Percentiles rank a stretch among this genome's conserved stretches.
Evolutionary conservation across 2,113 vertebrate genomes (phyloP).

Genomic region (Pimephales promelas): DNA sequence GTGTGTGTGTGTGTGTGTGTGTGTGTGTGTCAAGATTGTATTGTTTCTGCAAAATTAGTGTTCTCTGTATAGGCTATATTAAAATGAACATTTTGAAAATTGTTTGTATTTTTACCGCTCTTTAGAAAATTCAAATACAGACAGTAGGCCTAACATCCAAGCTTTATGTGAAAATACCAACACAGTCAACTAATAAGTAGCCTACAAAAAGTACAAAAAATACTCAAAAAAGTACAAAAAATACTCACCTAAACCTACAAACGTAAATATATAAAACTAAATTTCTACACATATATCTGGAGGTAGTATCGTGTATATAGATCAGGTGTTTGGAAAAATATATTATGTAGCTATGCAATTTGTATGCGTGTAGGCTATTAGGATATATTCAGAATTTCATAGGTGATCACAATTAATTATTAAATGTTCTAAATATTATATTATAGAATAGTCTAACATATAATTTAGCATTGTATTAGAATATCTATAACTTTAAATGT

Average conservation of each 20-base stretch:
- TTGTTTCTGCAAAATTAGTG: neutral
- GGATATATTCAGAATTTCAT: neutral
- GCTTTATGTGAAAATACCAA: neutral
- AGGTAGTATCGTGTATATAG: neutral
- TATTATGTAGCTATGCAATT: neutral
- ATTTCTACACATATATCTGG: neutral
- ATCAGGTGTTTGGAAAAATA: neutral
- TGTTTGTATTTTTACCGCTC: neutral
- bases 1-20: too few species aligned
- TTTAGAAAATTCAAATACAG: neutral
- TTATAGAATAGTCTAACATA: neutral
- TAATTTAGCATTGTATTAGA: slow-evolving; percentile 19
- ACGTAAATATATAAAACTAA: neutral
- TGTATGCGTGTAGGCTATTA: neutral
- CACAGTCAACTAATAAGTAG: too few species aligned
- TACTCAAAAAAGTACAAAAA: neutral
- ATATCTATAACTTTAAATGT: slow-evolving; percentile 62
- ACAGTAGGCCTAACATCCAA: neutral
- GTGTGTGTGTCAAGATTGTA: too few species aligned
- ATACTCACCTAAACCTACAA: neutral
- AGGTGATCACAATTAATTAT: neutral
- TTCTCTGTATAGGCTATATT: neutral
- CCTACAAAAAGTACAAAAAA: too few species aligned
- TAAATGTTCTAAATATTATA: too few species aligned
- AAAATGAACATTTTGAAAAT: neutral